These are phyloP conservation scores for Chrysocyon brachyurus DNA, from an alignment of 2,797 vertebrate genomes.

Conservation along the genomic window DNA sequence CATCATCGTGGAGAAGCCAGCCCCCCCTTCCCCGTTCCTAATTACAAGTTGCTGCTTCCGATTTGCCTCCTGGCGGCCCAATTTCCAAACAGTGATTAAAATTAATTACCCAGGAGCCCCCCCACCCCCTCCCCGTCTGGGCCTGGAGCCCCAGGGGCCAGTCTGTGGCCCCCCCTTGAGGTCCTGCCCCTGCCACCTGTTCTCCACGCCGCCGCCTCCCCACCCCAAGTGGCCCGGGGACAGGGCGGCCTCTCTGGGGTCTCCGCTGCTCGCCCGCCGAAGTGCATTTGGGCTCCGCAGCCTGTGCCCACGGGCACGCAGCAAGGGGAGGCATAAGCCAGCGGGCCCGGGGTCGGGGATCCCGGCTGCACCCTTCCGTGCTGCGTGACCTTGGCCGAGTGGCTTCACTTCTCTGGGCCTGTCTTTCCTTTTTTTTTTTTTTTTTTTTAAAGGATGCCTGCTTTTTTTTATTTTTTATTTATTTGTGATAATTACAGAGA, in stretches of 20 bases:
- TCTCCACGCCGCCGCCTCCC: neutral
- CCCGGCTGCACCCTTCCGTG: rapidly evolving
- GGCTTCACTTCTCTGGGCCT: slow-evolving; percentile 26
- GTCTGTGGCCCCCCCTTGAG: neutral
- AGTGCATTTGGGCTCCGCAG: neutral
- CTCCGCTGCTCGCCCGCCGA: neutral
- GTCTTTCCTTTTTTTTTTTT: neutral
- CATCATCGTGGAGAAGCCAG: neutral
- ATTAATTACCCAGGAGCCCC: slow-evolving; percentile 72
- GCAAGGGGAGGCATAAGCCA: neutral
- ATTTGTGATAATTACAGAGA: too few relatives aligned
- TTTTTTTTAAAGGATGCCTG: too few relatives aligned
- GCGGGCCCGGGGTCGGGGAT: neutral
- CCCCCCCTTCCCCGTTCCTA: neutral
- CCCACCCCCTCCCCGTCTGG: neutral
- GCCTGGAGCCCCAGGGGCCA: neutral
- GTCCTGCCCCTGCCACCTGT: neutral
- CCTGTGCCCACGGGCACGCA: rapidly evolving
- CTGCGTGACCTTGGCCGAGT: neutral
- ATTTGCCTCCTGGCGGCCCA: slow-evolving; percentile 47
- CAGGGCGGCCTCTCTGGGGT: neutral
- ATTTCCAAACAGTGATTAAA: slow-evolving; percentile 81
- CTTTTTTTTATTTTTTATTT: too few relatives aligned
- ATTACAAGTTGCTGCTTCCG: slow-evolving; percentile 51
- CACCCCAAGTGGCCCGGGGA: neutral